Evolutionary conservation across 2,888 invertebrate genomes (phyloP).

Genomic region (Colletes collaris): DNA sequence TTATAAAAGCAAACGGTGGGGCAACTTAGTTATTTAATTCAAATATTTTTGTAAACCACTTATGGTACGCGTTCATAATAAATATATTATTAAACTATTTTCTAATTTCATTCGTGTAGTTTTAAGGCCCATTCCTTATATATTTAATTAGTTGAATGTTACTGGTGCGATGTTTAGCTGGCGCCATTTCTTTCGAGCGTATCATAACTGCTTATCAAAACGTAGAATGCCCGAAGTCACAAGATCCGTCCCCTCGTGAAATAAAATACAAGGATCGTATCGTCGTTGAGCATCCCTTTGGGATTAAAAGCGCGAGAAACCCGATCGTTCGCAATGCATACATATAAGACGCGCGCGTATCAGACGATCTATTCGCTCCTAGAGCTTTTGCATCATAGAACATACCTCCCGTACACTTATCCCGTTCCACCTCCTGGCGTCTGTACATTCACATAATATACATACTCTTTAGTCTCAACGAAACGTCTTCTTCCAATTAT

Average conservation of each 20-base stretch:
- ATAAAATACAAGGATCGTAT: constrained; percentile 40
- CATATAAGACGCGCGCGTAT: background rate
- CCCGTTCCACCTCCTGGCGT: background rate
- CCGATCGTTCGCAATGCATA: constrained; percentile 31
- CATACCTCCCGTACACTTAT: constrained; percentile 20
- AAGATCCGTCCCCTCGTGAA: constrained; percentile 4
- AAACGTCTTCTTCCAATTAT: background rate
- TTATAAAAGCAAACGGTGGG: too few relatives aligned
- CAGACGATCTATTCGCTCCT: background rate
- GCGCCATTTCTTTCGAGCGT: background rate
- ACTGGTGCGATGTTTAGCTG: too few relatives aligned
- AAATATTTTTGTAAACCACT: too few relatives aligned
- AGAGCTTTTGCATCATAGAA: constrained; percentile 7
- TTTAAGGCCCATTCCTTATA: too few relatives aligned
- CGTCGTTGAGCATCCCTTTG: constrained; percentile 58
- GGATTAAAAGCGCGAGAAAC: constrained; percentile 73
- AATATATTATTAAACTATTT: too few relatives aligned
- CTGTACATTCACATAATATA: constrained; percentile 18
- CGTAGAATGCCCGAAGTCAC: background rate
- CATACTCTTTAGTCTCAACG: constrained; percentile 16
- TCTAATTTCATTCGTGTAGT: too few relatives aligned
- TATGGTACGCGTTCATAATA: too few relatives aligned
- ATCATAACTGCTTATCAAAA: background rate
- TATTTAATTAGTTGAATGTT: too few relatives aligned
- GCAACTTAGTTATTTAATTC: too few relatives aligned